Conservation (phyloP, 2,113 vertebrate species). For the Telmatochromis sp. region DNA sequence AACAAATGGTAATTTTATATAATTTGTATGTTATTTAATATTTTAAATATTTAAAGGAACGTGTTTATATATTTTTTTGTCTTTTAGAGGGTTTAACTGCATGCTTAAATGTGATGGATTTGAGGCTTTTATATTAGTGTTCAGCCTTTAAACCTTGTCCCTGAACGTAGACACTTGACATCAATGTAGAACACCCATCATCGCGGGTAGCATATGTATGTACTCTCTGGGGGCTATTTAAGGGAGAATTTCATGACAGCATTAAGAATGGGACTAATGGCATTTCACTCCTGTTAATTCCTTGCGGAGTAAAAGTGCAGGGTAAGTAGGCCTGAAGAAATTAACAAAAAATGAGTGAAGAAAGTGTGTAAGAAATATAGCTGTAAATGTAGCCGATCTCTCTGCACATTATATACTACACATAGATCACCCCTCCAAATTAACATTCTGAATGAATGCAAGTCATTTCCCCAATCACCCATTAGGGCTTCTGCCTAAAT, state of each 20-base stretch:
- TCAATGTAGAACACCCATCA: neutral
- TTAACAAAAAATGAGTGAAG: neutral
- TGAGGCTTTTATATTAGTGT: neutral
- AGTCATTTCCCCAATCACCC: conserved; percentile 39
- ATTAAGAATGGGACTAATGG: neutral
- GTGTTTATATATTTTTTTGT: neutral
- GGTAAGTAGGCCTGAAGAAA: neutral
- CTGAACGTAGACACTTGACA: neutral
- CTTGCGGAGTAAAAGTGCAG: neutral
- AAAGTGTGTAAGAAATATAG: neutral
- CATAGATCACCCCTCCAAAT: conserved; percentile 3
- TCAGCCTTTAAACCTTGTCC: neutral
- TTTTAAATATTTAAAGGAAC: neutral
- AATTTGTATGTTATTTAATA: neutral
- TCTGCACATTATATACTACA: neutral
- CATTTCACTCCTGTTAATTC: neutral
- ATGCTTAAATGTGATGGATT: neutral
- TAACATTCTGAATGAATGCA: neutral
- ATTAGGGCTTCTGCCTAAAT: conserved; percentile 48
- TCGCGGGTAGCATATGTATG: neutral
- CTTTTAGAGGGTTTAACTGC: neutral
- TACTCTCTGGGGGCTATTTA: neutral
- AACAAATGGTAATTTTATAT: neutral
- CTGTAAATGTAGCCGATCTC: neutral
- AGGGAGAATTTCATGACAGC: neutral